Evolutionary conservation across 2,113 vertebrate species (phyloP).

Genomic region (Asarcornis scutulata): DNA sequence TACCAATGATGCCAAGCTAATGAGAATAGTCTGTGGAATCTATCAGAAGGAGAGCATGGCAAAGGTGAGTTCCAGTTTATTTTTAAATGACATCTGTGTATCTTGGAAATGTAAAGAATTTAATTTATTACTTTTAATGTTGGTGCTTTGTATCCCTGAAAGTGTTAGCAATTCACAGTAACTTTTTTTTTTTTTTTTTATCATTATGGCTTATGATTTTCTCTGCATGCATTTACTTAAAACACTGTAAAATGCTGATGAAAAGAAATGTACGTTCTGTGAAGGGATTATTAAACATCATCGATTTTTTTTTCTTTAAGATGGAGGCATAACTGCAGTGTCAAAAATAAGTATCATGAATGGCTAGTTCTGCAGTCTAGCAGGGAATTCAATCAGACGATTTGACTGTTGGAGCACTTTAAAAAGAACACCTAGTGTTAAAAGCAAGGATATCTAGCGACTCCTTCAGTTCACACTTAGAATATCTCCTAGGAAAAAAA

Average conservation of each 20-base stretch:
- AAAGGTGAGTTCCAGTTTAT: conserved; percentile 3
- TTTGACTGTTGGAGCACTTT: conserved; percentile 75
- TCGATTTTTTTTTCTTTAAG: conserved; percentile 65
- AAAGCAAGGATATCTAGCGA: conserved; percentile 84
- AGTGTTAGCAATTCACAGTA: conserved; percentile 30
- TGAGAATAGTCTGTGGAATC: not conserved
- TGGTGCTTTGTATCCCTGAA: not conserved
- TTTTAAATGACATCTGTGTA: not conserved
- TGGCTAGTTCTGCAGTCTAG: conserved; percentile 80
- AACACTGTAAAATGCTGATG: conserved; percentile 50
- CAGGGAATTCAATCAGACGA: conserved; percentile 77
- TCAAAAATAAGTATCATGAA: conserved; percentile 83
- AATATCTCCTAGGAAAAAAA: conserved; percentile 56
- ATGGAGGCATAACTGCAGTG: conserved; percentile 78
- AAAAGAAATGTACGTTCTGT: conserved; percentile 60
- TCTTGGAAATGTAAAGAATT: not conserved
- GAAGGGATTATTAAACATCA: conserved; percentile 64
- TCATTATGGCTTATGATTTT: conserved; percentile 26
- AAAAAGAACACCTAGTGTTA: conserved; percentile 67
- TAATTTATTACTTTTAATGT: not conserved
- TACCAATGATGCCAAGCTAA: not conserved
- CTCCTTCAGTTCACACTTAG: conserved; percentile 80
- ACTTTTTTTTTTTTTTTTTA: conserved; percentile 58
- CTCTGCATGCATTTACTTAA: conserved; percentile 55
- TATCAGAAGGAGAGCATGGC: not conserved